These are phyloP conservation scores for Aradus depressus DNA, from an alignment of 2,888 invertebrate genomes.

Conservation along the genomic window DNA sequence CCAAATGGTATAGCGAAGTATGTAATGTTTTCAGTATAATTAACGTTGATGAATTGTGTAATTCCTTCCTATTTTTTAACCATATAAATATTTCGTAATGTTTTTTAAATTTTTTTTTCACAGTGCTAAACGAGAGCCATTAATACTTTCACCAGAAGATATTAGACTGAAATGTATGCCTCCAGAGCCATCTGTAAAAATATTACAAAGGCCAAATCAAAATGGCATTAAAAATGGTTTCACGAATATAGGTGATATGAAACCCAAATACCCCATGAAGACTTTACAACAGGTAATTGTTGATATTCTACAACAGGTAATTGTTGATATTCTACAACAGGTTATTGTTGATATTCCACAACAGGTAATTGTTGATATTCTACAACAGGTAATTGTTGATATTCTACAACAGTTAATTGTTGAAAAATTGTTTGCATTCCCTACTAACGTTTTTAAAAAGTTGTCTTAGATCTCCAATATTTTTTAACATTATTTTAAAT, in stretches of 20 bases:
- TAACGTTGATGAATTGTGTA: conserved; percentile 20
- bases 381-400: too few relatives aligned
- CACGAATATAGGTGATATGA: conserved; percentile 52
- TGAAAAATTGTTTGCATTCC: not conserved
- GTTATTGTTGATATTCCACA: conserved; percentile 35
- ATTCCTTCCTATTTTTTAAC: conserved; percentile 14
- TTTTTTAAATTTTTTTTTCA: conserved; percentile 6
- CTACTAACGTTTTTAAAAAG: conserved; percentile 6
- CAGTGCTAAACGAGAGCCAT: conserved; percentile 39
- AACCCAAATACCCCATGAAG: conserved; percentile 62
- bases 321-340: conserved; percentile 39
- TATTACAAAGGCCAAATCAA: conserved; percentile 56
- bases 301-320: conserved; percentile 41
- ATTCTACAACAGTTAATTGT: too few relatives aligned
- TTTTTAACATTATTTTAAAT: too few relatives aligned
- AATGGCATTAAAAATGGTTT: conserved; percentile 44
- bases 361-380: conserved; percentile 37
- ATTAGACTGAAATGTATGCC: conserved; percentile 69
- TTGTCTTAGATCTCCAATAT: too few relatives aligned
- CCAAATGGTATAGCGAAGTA: conserved; percentile 24
- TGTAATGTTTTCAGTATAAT: not conserved
- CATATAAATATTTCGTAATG: conserved; percentile 21
- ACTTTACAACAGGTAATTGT: conserved; percentile 52
- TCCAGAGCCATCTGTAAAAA: conserved; percentile 72
- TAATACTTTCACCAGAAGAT: conserved; percentile 66